Evolutionary conservation across 1,140 invertebrate species (phyloP).

Genomic region (Proctacanthus coquilletti): DNA sequence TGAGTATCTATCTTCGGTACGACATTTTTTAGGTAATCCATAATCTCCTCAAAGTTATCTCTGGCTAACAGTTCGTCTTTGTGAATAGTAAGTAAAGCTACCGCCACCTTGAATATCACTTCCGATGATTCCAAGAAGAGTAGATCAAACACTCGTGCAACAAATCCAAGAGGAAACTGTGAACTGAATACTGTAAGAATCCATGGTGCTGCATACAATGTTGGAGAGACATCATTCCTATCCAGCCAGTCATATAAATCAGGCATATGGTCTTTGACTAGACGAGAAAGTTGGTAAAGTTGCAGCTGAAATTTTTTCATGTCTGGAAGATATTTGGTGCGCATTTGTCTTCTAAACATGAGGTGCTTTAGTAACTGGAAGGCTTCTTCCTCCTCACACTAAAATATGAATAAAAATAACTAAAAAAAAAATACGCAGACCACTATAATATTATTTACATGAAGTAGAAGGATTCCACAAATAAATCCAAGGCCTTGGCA

Average conservation of each 20-base stretch:
- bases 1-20: constrained; percentile 42
- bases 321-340: constrained; percentile 81
- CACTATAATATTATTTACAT: constrained; percentile 47
- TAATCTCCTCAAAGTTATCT: constrained; percentile 81
- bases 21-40: constrained; percentile 75
- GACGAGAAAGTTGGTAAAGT: constrained; percentile 85
- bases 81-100: constrained; percentile 70
- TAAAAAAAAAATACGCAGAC: not conserved
- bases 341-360: constrained; percentile 75
- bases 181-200: constrained; percentile 90
- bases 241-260: constrained; percentile 82
- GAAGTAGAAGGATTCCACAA: constrained; percentile 79
- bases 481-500: constrained; percentile 93
- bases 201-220: constrained; percentile 91
- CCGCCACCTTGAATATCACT: constrained; percentile 75
- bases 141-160: constrained; percentile 83
- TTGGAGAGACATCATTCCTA: constrained; percentile 75
- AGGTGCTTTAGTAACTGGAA: constrained; percentile 77
- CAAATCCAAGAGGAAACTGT: constrained; percentile 91
- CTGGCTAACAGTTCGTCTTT: constrained; percentile 69
- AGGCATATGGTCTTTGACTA: constrained; percentile 75
- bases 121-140: constrained; percentile 79
- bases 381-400: constrained; percentile 82
- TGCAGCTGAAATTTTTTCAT: constrained; percentile 85
- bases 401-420: constrained; percentile 5